Percentiles rank a stretch among this genome's conserved stretches.
phyloP scores from a whole-genome alignment of 2,113 vertebrate species.

The Cariama cristata region DNA sequence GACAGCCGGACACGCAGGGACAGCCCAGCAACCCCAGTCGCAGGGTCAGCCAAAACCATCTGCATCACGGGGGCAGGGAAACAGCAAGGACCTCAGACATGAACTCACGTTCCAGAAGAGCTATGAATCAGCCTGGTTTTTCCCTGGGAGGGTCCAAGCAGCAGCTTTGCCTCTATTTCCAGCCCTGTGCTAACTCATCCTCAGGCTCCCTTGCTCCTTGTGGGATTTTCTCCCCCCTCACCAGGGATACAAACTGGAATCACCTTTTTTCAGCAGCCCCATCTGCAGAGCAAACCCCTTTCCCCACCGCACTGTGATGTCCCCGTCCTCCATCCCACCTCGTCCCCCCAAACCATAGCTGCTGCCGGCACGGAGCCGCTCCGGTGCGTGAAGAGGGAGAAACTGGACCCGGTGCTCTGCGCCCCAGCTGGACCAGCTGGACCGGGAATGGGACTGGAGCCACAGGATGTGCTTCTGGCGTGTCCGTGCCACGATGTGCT shows the following conservation, averaged over 20 bases:
- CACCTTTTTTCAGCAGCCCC: neutral
- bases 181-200: neutral
- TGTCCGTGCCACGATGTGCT: fast-evolving
- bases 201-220: neutral
- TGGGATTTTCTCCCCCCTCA: neutral
- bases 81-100: neutral
- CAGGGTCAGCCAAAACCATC: neutral
- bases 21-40: fast-evolving
- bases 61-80: neutral
- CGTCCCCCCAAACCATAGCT: neutral
- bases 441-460: fast-evolving
- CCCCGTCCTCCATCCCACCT: neutral
- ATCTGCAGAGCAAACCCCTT: neutral
- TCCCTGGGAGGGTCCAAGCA: neutral
- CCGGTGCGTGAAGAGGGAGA: neutral
- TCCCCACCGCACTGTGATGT: fast-evolving
- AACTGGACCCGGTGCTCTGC: neutral
- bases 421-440: neutral
- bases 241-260: neutral
- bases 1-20: neutral
- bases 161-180: neutral
- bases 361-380: fast-evolving
- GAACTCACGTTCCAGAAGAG: neutral
- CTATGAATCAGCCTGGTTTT: neutral
- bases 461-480: neutral